Base-by-base conservation (phyloP, 2,113 vertebrate genomes). In the Leptobrachium ailaonicum region DNA sequence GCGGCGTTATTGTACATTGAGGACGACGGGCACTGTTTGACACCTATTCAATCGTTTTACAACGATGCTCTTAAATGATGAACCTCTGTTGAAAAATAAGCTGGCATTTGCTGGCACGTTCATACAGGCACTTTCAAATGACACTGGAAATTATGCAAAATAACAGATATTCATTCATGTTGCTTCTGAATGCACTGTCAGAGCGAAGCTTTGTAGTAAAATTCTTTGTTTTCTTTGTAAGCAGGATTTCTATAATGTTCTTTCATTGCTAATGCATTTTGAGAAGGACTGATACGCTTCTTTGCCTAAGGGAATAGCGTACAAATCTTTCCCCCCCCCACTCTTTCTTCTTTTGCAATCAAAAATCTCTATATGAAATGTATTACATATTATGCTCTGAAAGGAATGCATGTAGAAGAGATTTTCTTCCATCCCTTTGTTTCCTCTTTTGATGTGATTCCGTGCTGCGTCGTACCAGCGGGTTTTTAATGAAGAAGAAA, bases 401-500 rank as follows among this genome's bases (percentile, higher is more conserved):
- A 81, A 75, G 63, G 66, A 74, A 53, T 20, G 72, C 72, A 41
- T 74, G 79, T 60, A 41, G 63, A 45, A 58, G 40, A 81, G 66
- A 62, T 75, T 75, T 58, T 62, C 66, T 50, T 41, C 42, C n/a
- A 13, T 69, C 42, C 64, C 32, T 69, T 75, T 80, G 41, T 75
- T 69, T 75, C 54, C 42, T 74, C 71, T 62, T 69, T 81, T 81
- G 63, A 81, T 81, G 71, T 43, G 64, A 20, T 60, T 50, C 71
- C 79, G 12, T 75, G 79, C 79, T 81, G 79, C 44, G 79, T 75
- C 53, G 40, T 60, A 69, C 64, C 79, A 81, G 79, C 72, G 62
- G 79, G 79, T 75, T 81, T 81, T 68, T 81, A 75, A 81, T 81
- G 72, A 81, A 81, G 64, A 75, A 69, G 64, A 81, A 81, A 81